Conservation (phyloP, 2,888 invertebrate species). For the Pasiphila rectangulata region DNA sequence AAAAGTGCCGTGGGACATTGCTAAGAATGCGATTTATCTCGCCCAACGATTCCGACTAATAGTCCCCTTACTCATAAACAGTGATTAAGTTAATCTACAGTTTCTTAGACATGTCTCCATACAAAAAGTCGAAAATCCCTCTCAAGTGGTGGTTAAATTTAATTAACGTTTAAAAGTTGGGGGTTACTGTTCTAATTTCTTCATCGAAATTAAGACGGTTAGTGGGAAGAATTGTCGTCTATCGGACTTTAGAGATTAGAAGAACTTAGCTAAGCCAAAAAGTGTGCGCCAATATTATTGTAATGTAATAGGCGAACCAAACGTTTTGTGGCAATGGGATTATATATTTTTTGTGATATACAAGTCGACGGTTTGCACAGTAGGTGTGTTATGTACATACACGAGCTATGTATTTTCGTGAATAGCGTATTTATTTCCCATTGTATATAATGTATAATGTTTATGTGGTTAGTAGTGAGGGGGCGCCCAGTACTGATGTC, state of each 20-base stretch:
- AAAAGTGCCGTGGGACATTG: not conserved
- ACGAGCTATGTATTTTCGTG: constrained; percentile 65
- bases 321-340: constrained; percentile 52
- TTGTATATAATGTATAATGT: constrained; percentile 78
- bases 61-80: too few species aligned
- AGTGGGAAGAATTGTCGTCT: not conserved
- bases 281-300: constrained; percentile 62
- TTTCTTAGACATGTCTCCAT: too few species aligned
- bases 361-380: constrained; percentile 39
- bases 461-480: constrained; percentile 36
- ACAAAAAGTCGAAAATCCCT: too few species aligned
- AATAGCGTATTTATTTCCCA: constrained; percentile 72
- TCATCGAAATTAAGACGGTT: not conserved
- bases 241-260: constrained; percentile 36
- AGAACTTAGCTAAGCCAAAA: constrained; percentile 71
- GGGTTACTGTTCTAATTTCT: not conserved
- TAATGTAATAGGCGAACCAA: constrained; percentile 39
- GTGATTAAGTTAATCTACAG: too few species aligned
- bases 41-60: not conserved
- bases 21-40: not conserved
- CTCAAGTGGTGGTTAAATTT: too few species aligned
- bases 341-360: constrained; percentile 60
- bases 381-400: constrained; percentile 66
- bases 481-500: constrained; percentile 41
- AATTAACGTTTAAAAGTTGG: too few species aligned